phyloP scores from a whole-genome alignment of 2,888 invertebrate species.

The Pollenia labialis region DNA sequence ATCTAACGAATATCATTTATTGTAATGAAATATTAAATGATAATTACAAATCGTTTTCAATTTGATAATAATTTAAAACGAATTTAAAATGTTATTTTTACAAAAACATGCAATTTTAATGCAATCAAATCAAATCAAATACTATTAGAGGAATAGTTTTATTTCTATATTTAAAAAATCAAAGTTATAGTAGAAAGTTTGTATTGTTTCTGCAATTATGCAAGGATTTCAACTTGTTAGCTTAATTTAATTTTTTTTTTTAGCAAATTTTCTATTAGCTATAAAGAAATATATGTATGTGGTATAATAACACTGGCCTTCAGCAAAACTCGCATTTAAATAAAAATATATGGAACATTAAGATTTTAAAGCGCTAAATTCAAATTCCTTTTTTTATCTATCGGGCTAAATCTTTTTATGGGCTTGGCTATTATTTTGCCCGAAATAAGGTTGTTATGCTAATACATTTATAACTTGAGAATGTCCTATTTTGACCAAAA shows the following conservation, averaged over 20 bases:
- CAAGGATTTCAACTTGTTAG: constrained; percentile 75
- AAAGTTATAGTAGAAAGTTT: constrained; percentile 77
- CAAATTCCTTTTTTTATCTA: too few species aligned
- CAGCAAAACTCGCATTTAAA: too few species aligned
- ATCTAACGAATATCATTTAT: constrained; percentile 8
- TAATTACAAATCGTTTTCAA: constrained; percentile 64
- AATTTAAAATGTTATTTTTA: constrained; percentile 34
- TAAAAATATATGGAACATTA: too few species aligned
- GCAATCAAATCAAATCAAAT: constrained; percentile 79
- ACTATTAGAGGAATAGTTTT: constrained; percentile 65
- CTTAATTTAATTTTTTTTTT: constrained; percentile 45
- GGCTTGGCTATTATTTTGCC: too few species aligned
- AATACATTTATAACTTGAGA: too few species aligned
- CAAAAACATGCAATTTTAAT: constrained; percentile 76
- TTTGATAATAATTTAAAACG: constrained; percentile 54
- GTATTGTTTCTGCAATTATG: constrained; percentile 76
- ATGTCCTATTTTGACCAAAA: too few species aligned
- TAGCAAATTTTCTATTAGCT: constrained; percentile 45
- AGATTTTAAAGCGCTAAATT: too few species aligned
- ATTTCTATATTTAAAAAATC: constrained; percentile 30
- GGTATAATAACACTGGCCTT: too few species aligned
- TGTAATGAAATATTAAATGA: constrained; percentile 55
- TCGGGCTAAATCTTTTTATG: too few species aligned
- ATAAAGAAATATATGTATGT: neutral
- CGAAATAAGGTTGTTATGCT: too few species aligned